Base-by-base conservation (phyloP, 2,113 vertebrate species). In the Mixornis gularis region DNA sequence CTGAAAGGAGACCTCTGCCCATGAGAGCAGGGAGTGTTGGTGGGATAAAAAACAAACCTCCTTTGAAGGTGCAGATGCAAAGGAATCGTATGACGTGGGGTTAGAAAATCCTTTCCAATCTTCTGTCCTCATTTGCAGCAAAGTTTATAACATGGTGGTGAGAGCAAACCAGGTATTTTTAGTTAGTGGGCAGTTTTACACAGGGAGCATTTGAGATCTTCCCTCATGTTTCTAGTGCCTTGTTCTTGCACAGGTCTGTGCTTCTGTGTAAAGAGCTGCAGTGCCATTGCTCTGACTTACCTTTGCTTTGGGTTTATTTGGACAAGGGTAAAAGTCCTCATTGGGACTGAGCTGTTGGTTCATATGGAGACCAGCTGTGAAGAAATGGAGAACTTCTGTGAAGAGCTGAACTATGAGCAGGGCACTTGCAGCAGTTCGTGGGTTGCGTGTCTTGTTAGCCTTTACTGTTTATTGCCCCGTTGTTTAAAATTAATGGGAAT, bases 301-400 rank as follows among this genome's bases (percentile, higher is more conserved):
- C 48, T 68, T 74, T 19, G 17, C 73, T 79, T 68, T 44, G 41
- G 20, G 48, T 69, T 94, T 85, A 16, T 79, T 87, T 92, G 73
- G 51, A 46, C 22, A 30, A 64, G 10, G 17, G 38, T 46, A 24
- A 53, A 88, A 85, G 25, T 19, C 44, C 51, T 69, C 46, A 20
- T 6, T 0, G 8, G 41, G 49, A 12, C 24, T 14, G 70, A 87
- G 71, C 51, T 65, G 4, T 34, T 46, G 56, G 44, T 49, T 90
- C 93, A 93, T 86, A 48, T 87, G 91, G 88, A 78, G 25, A 40
- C 48, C 90, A 93, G 88, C 92, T 93, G 88, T 77, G 92, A 79
- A 85, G 90, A 73, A 73, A 77, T 7, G 11, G 55, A 76, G 87
- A 94, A 36, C 48, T 70, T 87, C 18, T 77, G 60, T n/a, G 55